Conservation (phyloP, 2,888 invertebrate species). For the Metallyticus violacea region DNA sequence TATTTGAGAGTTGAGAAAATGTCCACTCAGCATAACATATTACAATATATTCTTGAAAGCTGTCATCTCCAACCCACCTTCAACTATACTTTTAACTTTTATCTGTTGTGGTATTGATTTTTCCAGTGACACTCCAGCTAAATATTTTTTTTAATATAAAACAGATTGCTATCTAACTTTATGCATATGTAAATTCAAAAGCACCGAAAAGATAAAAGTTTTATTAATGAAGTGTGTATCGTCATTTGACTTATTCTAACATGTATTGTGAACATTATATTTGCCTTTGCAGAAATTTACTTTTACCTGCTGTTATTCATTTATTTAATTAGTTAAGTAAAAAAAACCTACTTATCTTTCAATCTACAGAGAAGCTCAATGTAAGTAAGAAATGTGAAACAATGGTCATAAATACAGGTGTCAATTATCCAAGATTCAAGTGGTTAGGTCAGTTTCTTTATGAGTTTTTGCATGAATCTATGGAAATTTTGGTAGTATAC, state of each 20-base stretch:
- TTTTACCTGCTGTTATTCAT: too few species aligned
- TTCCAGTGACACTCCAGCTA: not conserved
- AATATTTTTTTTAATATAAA: not conserved
- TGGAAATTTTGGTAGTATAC: too few species aligned
- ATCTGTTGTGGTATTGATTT: not conserved
- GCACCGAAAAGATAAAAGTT: not conserved
- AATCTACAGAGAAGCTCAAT: too few species aligned
- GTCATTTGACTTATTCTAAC: not conserved
- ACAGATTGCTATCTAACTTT: not conserved
- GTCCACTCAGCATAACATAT: not conserved
- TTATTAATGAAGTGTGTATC: not conserved
- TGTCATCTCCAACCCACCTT: not conserved
- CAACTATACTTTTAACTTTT: not conserved
- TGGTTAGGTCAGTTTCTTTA: too few species aligned
- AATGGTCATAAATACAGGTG: too few species aligned
- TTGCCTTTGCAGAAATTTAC: not conserved
- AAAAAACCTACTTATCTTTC: too few species aligned
- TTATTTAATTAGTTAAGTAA: too few species aligned
- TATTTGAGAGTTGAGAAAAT: not conserved
- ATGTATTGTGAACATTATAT: not conserved
- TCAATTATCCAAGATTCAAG: too few species aligned
- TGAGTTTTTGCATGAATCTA: too few species aligned
- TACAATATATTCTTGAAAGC: not conserved
- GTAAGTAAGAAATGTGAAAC: too few species aligned
- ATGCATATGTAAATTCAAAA: not conserved